These are phyloP conservation scores for Piprites chloris DNA, from an alignment of 2,113 vertebrate species.

Conservation along the genomic window DNA sequence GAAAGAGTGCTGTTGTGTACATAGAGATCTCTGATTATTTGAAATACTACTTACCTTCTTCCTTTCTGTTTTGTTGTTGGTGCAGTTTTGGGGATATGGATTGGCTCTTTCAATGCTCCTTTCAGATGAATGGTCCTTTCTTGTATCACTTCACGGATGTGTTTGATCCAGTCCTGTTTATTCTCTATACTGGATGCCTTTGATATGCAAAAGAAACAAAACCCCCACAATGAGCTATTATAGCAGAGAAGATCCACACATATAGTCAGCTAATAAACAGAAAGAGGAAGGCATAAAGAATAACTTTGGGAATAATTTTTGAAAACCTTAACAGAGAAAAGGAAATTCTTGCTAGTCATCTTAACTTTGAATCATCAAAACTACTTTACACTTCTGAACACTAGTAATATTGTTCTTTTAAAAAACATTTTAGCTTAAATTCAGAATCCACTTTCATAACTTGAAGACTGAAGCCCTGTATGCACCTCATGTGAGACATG, in stretches of 20 bases:
- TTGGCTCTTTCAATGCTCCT: slow-evolving; percentile 96
- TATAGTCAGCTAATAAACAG: background rate
- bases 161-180: slow-evolving; percentile 99
- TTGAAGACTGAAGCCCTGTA: background rate
- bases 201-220: slow-evolving; percentile 39
- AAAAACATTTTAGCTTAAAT: background rate
- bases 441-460: background rate
- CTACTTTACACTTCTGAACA: background rate
- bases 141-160: slow-evolving; percentile 98
- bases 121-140: slow-evolving; percentile 96
- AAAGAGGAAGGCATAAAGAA: background rate
- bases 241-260: background rate
- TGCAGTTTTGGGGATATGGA: slow-evolving; percentile 93
- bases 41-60: slow-evolving; percentile 77
- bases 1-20: background rate
- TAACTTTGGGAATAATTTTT: background rate
- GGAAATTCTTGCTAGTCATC: background rate
- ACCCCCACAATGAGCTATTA: background rate
- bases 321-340: background rate
- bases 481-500: background rate
- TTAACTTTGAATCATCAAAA: background rate
- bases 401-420: background rate
- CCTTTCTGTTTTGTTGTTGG: slow-evolving; percentile 89
- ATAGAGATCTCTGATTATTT: background rate
- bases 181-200: slow-evolving; percentile 98